These are phyloP conservation scores for Mus minutoides DNA, from an alignment of 2,797 vertebrate species.

Conservation along the genomic window DNA sequence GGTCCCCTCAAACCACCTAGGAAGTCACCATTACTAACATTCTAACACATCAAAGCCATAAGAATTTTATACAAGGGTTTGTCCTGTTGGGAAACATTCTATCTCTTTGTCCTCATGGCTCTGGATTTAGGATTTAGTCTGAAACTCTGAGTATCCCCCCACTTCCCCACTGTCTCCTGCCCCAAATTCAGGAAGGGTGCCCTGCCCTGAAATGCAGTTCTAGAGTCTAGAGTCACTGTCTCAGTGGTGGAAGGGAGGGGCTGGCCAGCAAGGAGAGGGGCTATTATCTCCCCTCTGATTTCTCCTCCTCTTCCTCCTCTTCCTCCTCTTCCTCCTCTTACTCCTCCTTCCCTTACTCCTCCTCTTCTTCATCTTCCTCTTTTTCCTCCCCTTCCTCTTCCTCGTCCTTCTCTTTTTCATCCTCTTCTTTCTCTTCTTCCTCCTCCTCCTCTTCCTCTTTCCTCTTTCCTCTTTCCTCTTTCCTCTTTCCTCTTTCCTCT, in stretches of 20 bases:
- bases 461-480: too few relatives aligned
- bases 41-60: background rate
- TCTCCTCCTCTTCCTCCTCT: too few relatives aligned
- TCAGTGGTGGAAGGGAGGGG: background rate
- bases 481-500: too few relatives aligned
- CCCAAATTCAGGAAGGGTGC: background rate
- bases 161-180: background rate
- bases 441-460: too few relatives aligned
- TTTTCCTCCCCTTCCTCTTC: rapidly evolving
- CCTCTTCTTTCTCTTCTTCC: too few relatives aligned
- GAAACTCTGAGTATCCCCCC: background rate
- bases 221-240: background rate
- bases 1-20: background rate
- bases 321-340: rapidly evolving
- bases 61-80: background rate
- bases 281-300: background rate
- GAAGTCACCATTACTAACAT: background rate
- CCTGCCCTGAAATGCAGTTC: background rate
- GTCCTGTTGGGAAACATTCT: background rate
- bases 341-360: rapidly evolving
- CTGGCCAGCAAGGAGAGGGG: background rate
- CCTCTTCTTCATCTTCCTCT: background rate
- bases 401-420: background rate
- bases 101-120: background rate
- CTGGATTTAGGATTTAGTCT: background rate